A percentile compares a stretch with the other conserved stretches of the same genome.
Evolutionary conservation across 37 sponge, comb jelly and placozoan species (phyloP).

Genomic region (Oopsacas minuta): DNA sequence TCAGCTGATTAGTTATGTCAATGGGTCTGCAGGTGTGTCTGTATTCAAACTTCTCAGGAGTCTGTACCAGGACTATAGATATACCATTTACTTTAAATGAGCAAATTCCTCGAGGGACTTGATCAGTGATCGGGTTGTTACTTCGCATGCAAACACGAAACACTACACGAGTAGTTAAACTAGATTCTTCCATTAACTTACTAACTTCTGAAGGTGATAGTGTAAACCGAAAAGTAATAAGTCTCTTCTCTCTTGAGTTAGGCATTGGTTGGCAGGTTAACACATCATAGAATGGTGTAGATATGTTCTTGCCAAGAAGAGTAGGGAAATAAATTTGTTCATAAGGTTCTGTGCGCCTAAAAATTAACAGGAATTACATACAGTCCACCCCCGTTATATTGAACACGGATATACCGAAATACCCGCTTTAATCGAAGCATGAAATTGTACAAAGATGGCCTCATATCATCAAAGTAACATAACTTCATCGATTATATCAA

Average conservation of each 20-base stretch:
- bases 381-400: background rate
- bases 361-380: background rate
- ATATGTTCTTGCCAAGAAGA: background rate
- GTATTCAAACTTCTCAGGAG: conserved; percentile 5
- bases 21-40: background rate
- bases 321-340: background rate
- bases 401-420: no score
- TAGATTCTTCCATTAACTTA: background rate
- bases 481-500: no score
- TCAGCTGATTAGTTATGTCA: background rate
- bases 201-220: background rate
- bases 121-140: conserved; percentile 2
- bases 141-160: background rate
- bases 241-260: background rate
- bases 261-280: background rate
- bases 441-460: no score
- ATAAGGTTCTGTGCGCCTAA: background rate
- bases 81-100: background rate
- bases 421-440: no score
- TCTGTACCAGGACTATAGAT: background rate
- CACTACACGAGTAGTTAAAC: background rate
- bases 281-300: background rate
- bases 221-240: background rate
- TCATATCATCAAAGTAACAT: no score
- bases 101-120: background rate